Conservation (phyloP, 1,140 invertebrate genomes). For the Cardiocondyla obscurior region DNA sequence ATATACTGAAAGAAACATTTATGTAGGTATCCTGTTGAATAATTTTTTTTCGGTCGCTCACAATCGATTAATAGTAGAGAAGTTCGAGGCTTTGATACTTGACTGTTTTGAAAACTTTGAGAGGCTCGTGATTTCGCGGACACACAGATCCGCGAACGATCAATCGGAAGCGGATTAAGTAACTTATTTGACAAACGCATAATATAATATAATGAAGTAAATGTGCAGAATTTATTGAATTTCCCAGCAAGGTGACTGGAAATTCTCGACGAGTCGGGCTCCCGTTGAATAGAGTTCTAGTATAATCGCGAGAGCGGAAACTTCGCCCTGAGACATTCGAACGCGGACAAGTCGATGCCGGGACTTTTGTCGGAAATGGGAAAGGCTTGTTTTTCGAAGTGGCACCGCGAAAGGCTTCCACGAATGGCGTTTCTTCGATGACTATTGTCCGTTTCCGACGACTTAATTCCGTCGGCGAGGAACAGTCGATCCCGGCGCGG, state of each 20-base stretch:
- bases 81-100: no score
- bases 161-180: not conserved
- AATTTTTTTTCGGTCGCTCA: constrained; percentile 66
- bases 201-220: not conserved
- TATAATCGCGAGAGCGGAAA: constrained; percentile 45
- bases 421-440: constrained; percentile 41
- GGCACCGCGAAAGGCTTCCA: not conserved
- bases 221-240: constrained; percentile 31
- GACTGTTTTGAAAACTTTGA: not conserved
- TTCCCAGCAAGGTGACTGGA: not conserved
- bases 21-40: constrained; percentile 63
- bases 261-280: constrained; percentile 13
- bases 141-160: not conserved
- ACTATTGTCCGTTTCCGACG: constrained; percentile 58
- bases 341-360: constrained; percentile 56
- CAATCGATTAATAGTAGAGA: not conserved
- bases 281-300: constrained; percentile 13
- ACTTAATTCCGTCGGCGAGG: constrained; percentile 31
- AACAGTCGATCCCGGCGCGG: constrained; percentile 59
- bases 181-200: not conserved
- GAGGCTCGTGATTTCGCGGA: not conserved
- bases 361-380: constrained; percentile 71
- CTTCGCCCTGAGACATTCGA: constrained; percentile 49
- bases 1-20: constrained; percentile 76
- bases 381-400: constrained; percentile 76